Base-by-base conservation (phyloP, 2,797 vertebrate species). In the Gymnocypris eckloni region DNA sequence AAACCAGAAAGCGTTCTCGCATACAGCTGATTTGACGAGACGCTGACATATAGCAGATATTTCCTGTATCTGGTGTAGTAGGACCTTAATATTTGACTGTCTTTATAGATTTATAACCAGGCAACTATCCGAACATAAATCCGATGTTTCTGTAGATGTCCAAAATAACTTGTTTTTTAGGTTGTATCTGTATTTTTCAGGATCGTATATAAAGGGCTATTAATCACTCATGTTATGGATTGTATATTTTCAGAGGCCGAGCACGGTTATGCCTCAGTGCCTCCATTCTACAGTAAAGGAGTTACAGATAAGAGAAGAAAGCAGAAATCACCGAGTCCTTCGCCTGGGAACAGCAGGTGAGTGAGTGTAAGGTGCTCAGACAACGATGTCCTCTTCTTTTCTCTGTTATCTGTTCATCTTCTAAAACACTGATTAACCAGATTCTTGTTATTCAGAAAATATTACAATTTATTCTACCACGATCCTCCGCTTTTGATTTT, bases 221-320 rank as follows among this genome's bases (percentile, higher is more conserved):
- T 81, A 39, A 61, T 61, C 16, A 22, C 3, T 69, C 4, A 52
- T 54, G 73, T 33, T 25, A 48, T 77, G 12, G 67, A 45, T 87
- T 85, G 56, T 88, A 86, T 81, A 39, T 25, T 43, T 69, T 73
- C 95, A 96, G 97, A 97, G 89, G 97, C 97, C 4, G 98, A 99
- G 89, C 98, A 99, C 81, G 97, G 98, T 0, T 99, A 99, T 50
- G 98, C 98, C 20, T 98, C 97, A 4, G 89, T 95, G 20, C 93
- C 92, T 79, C 97, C 96, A 16, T 93, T 94, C 87, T 94, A 91
- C 88, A 92, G 93, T 41, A 92, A 94, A 50, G 92, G 88, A 28
- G 88, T 90, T 0, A 90, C 93, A 9, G 93, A 94, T 43, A 93
- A 95, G 90, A 94, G 92, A 82, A 96, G 88, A 91, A 95, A 95